phyloP scores from a whole-genome alignment of 1,140 invertebrate species.

The Eurosta solidaginis region DNA sequence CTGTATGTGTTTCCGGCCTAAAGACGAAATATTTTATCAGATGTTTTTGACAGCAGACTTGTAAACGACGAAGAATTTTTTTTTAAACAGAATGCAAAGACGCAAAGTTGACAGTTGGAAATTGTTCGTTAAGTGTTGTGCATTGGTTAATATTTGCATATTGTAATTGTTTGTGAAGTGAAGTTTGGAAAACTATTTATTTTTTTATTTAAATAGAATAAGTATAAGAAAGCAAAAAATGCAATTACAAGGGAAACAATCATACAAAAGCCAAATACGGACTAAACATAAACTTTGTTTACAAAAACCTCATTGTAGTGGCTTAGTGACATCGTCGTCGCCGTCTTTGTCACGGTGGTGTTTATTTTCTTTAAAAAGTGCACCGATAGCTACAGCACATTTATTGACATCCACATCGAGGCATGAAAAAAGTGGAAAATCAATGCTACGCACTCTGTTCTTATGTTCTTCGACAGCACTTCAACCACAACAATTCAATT shows the following conservation, averaged over 20 bases:
- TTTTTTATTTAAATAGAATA: neutral
- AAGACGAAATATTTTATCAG: no score
- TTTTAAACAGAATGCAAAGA: slow-evolving; percentile 7
- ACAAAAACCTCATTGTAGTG: neutral
- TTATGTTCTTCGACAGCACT: neutral
- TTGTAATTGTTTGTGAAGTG: neutral
- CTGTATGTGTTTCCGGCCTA: no score
- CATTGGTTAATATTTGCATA: neutral
- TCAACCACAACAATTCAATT: neutral
- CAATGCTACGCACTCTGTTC: neutral
- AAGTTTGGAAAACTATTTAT: neutral
- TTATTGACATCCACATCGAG: neutral
- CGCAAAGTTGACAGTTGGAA: slow-evolving; percentile 9
- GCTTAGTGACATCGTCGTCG: neutral
- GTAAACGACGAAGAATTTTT: no score
- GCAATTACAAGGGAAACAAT: neutral
- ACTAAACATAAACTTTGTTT: slow-evolving; percentile 10
- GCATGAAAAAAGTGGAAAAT: slow-evolving; percentile 21
- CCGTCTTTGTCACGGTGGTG: no score
- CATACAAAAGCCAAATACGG: slow-evolving; percentile 25
- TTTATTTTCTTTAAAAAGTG: neutral
- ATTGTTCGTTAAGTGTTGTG: slow-evolving; percentile 26
- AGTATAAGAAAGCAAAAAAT: no score
- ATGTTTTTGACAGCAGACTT: neutral
- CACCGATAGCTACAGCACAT: neutral